phyloP scores from a whole-genome alignment of 2,113 vertebrate genomes.

The Promerops cafer region DNA sequence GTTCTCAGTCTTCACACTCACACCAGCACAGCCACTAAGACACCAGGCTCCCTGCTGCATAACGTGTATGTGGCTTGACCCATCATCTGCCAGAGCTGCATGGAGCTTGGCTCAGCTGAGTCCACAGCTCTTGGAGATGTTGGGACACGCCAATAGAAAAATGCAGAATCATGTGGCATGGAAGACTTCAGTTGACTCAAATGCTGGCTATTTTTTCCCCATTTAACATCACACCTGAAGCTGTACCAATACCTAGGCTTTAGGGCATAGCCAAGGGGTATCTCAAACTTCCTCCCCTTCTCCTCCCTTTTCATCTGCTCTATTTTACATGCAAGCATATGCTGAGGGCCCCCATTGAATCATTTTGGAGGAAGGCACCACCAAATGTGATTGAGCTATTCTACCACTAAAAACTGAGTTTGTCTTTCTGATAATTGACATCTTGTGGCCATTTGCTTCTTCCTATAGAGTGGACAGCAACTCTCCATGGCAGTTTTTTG shows the following conservation, averaged over 20 bases:
- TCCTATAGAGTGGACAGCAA: not conserved
- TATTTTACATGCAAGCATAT: not conserved
- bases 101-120: not conserved
- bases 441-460: not conserved
- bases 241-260: not conserved
- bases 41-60: not conserved
- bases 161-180: not conserved
- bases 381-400: not conserved
- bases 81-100: not conserved
- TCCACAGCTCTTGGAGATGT: not conserved
- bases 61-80: fast-evolving
- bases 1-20: not conserved
- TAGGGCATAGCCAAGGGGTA: not conserved
- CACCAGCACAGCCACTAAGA: not conserved
- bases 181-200: not conserved
- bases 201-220: not conserved
- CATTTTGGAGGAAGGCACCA: not conserved
- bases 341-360: not conserved
- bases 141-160: fast-evolving
- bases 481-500: fast-evolving
- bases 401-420: not conserved
- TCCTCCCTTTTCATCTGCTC: not conserved
- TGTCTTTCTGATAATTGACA: not conserved
- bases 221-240: not conserved
- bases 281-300: not conserved